A percentile compares a stretch with the other conserved stretches of the same genome.
Conservation (phyloP, 2,888 invertebrate species). For the Mesodorylaimus sp. region DNA sequence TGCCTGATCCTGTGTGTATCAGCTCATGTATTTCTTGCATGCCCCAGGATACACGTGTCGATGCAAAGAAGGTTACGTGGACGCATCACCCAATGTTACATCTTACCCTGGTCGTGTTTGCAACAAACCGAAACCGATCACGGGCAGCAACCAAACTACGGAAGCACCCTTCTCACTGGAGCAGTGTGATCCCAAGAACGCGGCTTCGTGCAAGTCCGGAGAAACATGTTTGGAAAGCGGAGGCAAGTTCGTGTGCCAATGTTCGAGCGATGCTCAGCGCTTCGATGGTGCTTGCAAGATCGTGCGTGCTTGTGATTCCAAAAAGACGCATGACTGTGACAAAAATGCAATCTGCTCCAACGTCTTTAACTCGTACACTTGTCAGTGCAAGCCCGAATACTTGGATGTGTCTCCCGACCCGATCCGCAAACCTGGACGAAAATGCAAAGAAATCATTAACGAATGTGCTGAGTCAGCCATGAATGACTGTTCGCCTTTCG, state of each 20-base stretch:
- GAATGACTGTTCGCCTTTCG: constrained; percentile 24
- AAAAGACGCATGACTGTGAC: constrained; percentile 18
- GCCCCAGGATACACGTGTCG: constrained; percentile 78
- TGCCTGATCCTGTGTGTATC: no score
- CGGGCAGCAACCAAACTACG: not conserved
- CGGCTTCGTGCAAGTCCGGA: constrained; percentile 16
- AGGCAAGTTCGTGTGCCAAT: constrained; percentile 19
- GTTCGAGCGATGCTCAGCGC: constrained; percentile 20
- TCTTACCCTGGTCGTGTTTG: constrained; percentile 26
- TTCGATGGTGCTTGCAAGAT: constrained; percentile 25
- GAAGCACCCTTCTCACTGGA: constrained; percentile 11
- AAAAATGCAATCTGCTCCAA: constrained; percentile 26
- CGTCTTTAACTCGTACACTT: constrained; percentile 23
- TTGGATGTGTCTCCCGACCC: constrained; percentile 18
- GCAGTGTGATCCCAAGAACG: constrained; percentile 15
- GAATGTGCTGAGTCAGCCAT: constrained; percentile 25
- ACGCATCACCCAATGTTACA: constrained; percentile 33
- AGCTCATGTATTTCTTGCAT: no score
- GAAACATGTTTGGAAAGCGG: constrained; percentile 20
- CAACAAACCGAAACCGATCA: constrained; percentile 16
- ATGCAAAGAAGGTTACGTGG: constrained; percentile 59
- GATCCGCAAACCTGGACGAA: constrained; percentile 19
- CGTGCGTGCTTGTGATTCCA: constrained; percentile 20
- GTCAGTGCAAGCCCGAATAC: constrained; percentile 22
- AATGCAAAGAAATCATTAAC: constrained; percentile 28